Evolutionary conservation across 1,140 invertebrate species (phyloP).

Genomic region (Panagrolaimus sp.): DNA sequence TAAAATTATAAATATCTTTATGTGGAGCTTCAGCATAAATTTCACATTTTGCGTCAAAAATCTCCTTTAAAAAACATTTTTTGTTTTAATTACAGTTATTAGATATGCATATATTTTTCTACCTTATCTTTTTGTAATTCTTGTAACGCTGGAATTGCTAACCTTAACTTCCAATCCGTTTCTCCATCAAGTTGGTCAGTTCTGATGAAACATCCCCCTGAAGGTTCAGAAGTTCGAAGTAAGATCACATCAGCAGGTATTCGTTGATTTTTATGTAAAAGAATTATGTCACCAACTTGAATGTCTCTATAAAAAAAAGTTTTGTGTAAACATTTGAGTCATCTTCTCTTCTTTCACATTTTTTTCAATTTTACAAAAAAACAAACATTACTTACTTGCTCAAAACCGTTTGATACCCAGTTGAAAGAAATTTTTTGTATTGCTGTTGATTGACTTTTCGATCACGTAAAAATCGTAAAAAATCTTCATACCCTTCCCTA

Average conservation of each 20-base stretch:
- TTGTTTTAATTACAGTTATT: neutral
- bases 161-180: conserved; percentile 95
- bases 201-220: conserved; percentile 88
- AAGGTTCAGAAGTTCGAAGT: conserved; percentile 83
- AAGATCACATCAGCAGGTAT: conserved; percentile 94
- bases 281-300: conserved; percentile 56
- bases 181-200: conserved; percentile 98
- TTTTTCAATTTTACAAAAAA: conserved; percentile 61
- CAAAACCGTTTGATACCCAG: conserved; percentile 66
- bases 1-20: conserved; percentile 93
- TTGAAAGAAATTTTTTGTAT: conserved; percentile 65
- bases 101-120: neutral
- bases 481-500: conserved; percentile 91
- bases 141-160: conserved; percentile 87
- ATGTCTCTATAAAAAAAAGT: conserved; percentile 49
- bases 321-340: conserved; percentile 9
- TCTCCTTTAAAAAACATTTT: conserved; percentile 59
- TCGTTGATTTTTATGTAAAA: conserved; percentile 71
- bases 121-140: conserved; percentile 73
- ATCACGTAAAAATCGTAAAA: conserved; percentile 80
- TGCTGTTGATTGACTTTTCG: conserved; percentile 88
- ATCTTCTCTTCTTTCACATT: too few species aligned
- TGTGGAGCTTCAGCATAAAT: conserved; percentile 95
- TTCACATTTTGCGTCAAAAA: conserved; percentile 79
- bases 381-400: conserved; percentile 62